These are phyloP conservation scores for Phyllotis vaccarum DNA, from an alignment of 2,797 vertebrate species.

Conservation along the genomic window DNA sequence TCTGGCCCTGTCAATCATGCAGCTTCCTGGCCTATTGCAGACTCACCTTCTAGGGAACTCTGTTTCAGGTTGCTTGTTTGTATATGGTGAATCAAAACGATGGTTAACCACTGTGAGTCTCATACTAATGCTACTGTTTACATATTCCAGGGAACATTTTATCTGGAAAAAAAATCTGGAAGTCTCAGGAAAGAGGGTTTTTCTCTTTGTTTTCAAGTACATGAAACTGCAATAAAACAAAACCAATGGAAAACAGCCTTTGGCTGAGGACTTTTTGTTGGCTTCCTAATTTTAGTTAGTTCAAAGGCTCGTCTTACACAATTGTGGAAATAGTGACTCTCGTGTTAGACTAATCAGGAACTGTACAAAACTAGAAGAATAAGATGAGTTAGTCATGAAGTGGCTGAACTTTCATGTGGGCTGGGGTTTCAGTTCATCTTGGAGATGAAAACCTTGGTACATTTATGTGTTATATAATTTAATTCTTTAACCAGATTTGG, in stretches of 20 bases:
- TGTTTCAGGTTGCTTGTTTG: constrained; percentile 4
- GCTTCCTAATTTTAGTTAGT: constrained; percentile 80
- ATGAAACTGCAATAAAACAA: constrained; percentile 76
- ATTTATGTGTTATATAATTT: constrained; percentile 55
- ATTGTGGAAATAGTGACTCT: constrained; percentile 80
- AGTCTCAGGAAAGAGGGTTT: constrained; percentile 76
- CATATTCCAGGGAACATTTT: constrained; percentile 78
- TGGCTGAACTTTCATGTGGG: constrained; percentile 69
- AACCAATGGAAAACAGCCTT: constrained; percentile 82
- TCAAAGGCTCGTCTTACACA: constrained; percentile 81
- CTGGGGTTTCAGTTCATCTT: constrained; percentile 57
- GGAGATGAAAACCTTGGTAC: constrained; percentile 55
- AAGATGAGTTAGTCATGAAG: constrained; percentile 67
- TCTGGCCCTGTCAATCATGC: neutral
- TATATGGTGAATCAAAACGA: neutral
- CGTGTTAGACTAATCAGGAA: constrained; percentile 73
- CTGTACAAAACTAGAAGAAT: constrained; percentile 64
- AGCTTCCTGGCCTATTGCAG: neutral
- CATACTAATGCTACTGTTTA: constrained; percentile 58
- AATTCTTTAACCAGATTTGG: constrained; percentile 55
- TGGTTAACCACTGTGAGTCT: neutral
- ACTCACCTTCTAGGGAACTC: constrained; percentile 18
- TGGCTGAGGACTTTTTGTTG: constrained; percentile 71
- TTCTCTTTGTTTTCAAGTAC: constrained; percentile 79
- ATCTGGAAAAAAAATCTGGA: constrained; percentile 75